Evolutionary conservation across 1,140 invertebrate genomes (phyloP).

Genomic region (Phenacoccus solenopsis): DNA sequence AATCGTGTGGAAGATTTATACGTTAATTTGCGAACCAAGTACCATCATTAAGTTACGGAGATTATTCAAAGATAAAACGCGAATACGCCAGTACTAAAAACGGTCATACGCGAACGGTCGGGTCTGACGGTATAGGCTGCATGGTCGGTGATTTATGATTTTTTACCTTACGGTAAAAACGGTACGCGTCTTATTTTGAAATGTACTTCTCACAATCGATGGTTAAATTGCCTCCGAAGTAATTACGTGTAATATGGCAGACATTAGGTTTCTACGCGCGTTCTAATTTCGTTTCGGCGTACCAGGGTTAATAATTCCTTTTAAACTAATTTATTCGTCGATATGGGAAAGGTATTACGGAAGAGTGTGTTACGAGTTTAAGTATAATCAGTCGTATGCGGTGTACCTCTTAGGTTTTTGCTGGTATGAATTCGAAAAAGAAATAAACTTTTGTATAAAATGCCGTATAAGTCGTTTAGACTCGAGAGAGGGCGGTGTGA

Average conservation of each 20-base stretch:
- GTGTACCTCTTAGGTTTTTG: too few relatives aligned
- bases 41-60: not conserved
- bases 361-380: not conserved
- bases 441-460: too few relatives aligned
- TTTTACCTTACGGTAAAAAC: conserved; percentile 2
- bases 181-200: not conserved
- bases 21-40: not conserved
- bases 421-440: too few relatives aligned
- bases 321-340: not conserved
- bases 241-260: conserved; percentile 1
- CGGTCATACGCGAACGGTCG: not conserved
- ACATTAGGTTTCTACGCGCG: not conserved
- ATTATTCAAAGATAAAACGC: not conserved
- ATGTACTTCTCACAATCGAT: conserved; percentile 1
- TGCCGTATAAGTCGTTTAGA: too few relatives aligned
- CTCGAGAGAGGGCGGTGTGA: too few relatives aligned
- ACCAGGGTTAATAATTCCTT: not conserved
- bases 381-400: too few relatives aligned
- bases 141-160: not conserved
- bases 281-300: not conserved
- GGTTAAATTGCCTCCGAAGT: not conserved
- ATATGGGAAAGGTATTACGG: not conserved
- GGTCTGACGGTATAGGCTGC: too few relatives aligned
- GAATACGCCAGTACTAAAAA: not conserved
- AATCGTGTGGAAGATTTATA: not conserved